These are phyloP conservation scores for Clangula hyemalis DNA, from an alignment of 2,797 vertebrate species.

Conservation along the genomic window DNA sequence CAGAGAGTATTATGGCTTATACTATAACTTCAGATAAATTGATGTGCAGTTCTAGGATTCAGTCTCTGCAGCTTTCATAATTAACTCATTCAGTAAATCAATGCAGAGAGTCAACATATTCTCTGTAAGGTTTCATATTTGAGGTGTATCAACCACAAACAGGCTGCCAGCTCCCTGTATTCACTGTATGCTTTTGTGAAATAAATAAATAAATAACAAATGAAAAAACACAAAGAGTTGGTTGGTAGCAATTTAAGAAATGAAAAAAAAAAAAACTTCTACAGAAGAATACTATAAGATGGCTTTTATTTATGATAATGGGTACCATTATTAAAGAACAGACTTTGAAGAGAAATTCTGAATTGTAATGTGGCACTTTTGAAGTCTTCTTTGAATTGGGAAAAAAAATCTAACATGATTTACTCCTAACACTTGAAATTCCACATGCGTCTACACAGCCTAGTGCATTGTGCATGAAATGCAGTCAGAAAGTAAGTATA, in stretches of 20 bases:
- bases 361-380: not conserved
- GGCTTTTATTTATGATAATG: conserved; percentile 13
- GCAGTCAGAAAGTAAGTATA: not conserved
- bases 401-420: not conserved
- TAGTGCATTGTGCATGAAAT: not conserved
- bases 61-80: not conserved
- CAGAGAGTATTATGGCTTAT: conserved; percentile 81
- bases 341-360: not conserved
- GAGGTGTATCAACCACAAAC: not conserved
- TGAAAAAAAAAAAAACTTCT: conserved; percentile 15
- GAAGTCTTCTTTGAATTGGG: not conserved
- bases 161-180: not conserved
- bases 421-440: not conserved
- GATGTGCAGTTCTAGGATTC: conserved; percentile 48
- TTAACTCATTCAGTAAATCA: conserved; percentile 12
- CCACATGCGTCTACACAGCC: not conserved
- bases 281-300: not conserved
- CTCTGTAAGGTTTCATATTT: conserved; percentile 14
- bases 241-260: not conserved
- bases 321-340: not conserved
- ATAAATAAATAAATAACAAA: not conserved
- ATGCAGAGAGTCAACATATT: conserved; percentile 1
- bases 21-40: conserved; percentile 65
- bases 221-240: not conserved
- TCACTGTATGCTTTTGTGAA: not conserved